Evolutionary conservation across 2,888 invertebrate genomes (phyloP), one percentile per base, ranked within the genome.

Genomic region (Drosophila suboccidentalis): DNA sequence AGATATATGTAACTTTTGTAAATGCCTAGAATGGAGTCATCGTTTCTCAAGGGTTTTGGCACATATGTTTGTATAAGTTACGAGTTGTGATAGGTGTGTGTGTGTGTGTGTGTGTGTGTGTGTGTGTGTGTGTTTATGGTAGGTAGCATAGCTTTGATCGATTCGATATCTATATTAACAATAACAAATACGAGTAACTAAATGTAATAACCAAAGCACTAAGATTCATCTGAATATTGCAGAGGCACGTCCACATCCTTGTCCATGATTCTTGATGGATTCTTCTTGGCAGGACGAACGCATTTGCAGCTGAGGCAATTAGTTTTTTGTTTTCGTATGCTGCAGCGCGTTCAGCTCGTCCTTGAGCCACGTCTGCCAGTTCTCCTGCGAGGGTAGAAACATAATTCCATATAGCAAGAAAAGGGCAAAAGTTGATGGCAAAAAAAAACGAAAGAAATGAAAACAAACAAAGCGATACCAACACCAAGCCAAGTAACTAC

Each of bases 291-390:
- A 38, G 59, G 50, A 17, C 29, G 53, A 63, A 55, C 59, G 76
- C 76, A 60, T 41, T 59, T 59, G 69, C 82, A 71, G 75, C 79
- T 72, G 82, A 79, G 83, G 86, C 71, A 72, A 74, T 87, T 82
- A 90, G 82, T 83, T 82, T 88, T 82, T 90, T 86, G 84, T 75
- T 75, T 83, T 84, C 71, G 84, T 75, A 61, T 88, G 89, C 80
- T 89, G 87, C 75, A 92, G 75, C 62, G 89, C 82, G 75, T 91
- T 92, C 63, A 92, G 78, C 84, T 92, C 92, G 73, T 92, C 91
- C 86, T 91, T 91, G 67, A 92, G 90, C 92, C 92, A 92, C 66
- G 87, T 82, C 78, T 92, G 90, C 87, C 91, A 92, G 78, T 91
- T 91, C 80, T 91, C 92, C 92, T 92, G 90, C 73, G 76, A 50